Base-by-base conservation (phyloP, 2,888 invertebrate species). In the Hyles lineata region DNA sequence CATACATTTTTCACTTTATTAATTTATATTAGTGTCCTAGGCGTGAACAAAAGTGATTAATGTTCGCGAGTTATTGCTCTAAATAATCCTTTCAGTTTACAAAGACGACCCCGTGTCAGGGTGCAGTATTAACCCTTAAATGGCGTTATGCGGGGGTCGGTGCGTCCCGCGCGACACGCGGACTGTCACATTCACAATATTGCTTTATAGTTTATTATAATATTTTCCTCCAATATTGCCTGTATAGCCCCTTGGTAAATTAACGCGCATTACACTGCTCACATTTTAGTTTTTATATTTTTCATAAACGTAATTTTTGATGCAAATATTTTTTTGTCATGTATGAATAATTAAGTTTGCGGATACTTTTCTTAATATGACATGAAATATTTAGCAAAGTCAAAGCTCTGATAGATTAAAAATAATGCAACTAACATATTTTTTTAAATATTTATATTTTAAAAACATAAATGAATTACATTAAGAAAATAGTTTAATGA, bases 171-270 rank as follows among this genome's bases (percentile, higher is more conserved):
- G 91, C 87, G 92, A 88, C 93, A 93, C 92, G 92, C 92, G 91
- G 88, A 89, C 92, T 93, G 93, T 93, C 93, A 93, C 88, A 90
- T 89, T 89, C 92, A 93, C 89, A 93, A 93, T 92, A 92, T 89
- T 88, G 89, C 90, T 88, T 89, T 88, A 90, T 90, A 92, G 86
- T 92, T 93, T 92, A 92, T 92, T 93, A 92, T 92, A 92, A 93
- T 93, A 92, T 92, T 93, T 92, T 89, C 87, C 87, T 87, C 86
- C 86, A 88, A 90, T 89, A 91, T 91, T 91, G 89, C 87, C 87
- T 87, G 85, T 82, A 85, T 86, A 89, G 86, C 82, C 86, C 88
- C 86, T 86, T 76, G 77, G 76, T 78, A 79, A 75, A 73, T 77
- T 75, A 71, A 79, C 67, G 76, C 74, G 76, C 77, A 78, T 76